These are phyloP conservation scores for Cremastinae sp. DNA, from an alignment of 2,888 invertebrate genomes.

Conservation along the genomic window DNA sequence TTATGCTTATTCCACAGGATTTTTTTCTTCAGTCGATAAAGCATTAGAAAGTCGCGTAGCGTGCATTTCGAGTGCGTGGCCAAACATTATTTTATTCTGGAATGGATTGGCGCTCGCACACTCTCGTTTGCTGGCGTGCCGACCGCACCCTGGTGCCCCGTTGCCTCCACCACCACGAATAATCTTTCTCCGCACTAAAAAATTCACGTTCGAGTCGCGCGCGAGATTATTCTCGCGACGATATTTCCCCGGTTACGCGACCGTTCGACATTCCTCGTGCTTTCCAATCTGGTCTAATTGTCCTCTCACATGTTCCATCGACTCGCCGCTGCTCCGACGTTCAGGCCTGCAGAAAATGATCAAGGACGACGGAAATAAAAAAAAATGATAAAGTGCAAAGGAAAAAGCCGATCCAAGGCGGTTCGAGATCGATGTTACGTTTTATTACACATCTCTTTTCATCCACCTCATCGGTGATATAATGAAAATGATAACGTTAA, in stretches of 20 bases:
- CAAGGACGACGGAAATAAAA: conserved; percentile 30
- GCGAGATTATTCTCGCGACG: conserved; percentile 37
- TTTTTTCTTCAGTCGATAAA: conserved; percentile 11
- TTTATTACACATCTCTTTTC: conserved; percentile 38
- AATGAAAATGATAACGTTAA: conserved; percentile 31
- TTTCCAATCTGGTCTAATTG: conserved; percentile 6
- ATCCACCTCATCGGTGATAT: conserved; percentile 23
- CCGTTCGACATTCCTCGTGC: conserved; percentile 7
- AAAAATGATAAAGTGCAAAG: conserved; percentile 1
- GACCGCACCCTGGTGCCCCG: conserved; percentile 37
- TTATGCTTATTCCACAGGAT: background rate
- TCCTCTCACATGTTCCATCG: background rate
- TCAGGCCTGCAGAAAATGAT: conserved; percentile 39
- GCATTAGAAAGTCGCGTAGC: conserved; percentile 53
- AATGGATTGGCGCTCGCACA: background rate
- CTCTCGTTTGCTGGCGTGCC: conserved; percentile 16
- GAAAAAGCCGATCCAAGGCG: conserved; percentile 28
- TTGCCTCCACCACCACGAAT: conserved; percentile 1
- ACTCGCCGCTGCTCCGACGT: background rate
- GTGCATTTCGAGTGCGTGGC: conserved; percentile 42
- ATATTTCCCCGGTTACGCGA: background rate
- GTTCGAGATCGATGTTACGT: conserved; percentile 32
- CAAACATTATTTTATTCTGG: conserved; percentile 42
- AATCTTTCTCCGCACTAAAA: conserved; percentile 54
- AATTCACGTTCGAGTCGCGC: conserved; percentile 55